These are phyloP conservation scores for Taenaris catops DNA, from an alignment of 2,888 invertebrate species.

Conservation along the genomic window DNA sequence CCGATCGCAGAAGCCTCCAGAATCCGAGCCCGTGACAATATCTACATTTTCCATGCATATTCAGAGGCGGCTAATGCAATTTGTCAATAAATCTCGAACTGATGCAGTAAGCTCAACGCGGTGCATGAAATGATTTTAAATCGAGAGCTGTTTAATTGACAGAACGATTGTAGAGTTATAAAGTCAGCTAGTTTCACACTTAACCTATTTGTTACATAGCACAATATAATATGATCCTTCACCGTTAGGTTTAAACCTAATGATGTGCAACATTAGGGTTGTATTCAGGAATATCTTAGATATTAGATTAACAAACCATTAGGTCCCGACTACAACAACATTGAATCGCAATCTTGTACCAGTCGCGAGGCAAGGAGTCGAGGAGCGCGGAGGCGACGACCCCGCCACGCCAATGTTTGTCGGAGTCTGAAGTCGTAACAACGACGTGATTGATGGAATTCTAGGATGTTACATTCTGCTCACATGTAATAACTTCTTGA, in stretches of 20 bases:
- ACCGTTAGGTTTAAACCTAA: too few relatives aligned
- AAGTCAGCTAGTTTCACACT: too few relatives aligned
- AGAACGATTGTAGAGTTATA: too few relatives aligned
- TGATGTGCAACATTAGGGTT: too few relatives aligned
- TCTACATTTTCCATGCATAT: slow-evolving; percentile 8
- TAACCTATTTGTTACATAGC: too few relatives aligned
- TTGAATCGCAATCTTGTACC: slow-evolving; percentile 9
- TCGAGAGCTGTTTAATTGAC: slow-evolving; percentile 6
- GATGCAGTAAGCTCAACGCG: slow-evolving; percentile 11
- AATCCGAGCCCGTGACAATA: slow-evolving; percentile 29
- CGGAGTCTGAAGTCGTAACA: too few relatives aligned
- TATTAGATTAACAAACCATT: not conserved
- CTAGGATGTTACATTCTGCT: too few relatives aligned
- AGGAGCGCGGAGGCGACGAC: slow-evolving; percentile 53
- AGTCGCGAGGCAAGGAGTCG: slow-evolving; percentile 6
- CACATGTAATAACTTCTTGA: slow-evolving; percentile 1
- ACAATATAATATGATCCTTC: too few relatives aligned
- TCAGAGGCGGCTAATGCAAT: slow-evolving; percentile 15
- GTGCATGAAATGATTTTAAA: slow-evolving; percentile 12
- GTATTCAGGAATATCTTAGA: too few relatives aligned
- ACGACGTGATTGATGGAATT: too few relatives aligned
- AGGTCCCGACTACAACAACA: slow-evolving; percentile 11
- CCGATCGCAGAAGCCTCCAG: slow-evolving; percentile 47
- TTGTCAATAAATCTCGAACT: slow-evolving; percentile 20
- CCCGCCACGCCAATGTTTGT: slow-evolving; percentile 38